Percentiles rank a stretch among this genome's conserved stretches.
Conservation (phyloP, 1,140 invertebrate genomes). For the Drosophila neocordata region DNA sequence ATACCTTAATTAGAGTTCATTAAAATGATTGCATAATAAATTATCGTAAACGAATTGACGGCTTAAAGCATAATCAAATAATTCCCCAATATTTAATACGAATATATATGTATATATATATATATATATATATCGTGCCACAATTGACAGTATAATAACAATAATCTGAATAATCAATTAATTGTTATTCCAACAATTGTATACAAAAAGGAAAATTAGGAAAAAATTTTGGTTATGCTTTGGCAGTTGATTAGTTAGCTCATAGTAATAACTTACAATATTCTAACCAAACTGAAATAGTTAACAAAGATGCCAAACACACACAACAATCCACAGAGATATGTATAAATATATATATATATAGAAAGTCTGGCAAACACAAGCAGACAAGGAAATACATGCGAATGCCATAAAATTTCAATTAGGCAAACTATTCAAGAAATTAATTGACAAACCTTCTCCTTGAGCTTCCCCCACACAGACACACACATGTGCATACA, state of each 20-base stretch:
- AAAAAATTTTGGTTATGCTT: constrained; percentile 21
- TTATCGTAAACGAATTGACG: constrained; percentile 41
- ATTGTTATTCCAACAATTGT: background rate
- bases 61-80: constrained; percentile 19
- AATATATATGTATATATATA: too few relatives aligned
- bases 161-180: background rate
- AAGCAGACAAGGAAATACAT: constrained; percentile 52
- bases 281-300: constrained; percentile 41
- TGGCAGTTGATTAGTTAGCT: constrained; percentile 4
- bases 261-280: background rate
- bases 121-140: background rate
- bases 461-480: constrained; percentile 45
- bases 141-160: background rate
- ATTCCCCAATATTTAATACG: background rate
- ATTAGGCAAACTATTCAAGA: constrained; percentile 79
- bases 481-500: constrained; percentile 15
- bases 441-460: constrained; percentile 78
- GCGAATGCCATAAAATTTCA: constrained; percentile 74
- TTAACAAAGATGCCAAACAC: constrained; percentile 37
- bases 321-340: background rate
- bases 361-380: constrained; percentile 3
- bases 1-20: constrained; percentile 55
- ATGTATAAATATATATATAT: constrained; percentile 4
- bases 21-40: constrained; percentile 60
- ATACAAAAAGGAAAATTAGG: background rate